Base-by-base conservation (phyloP, 1,140 invertebrate species). In the Drosophila teissieri region DNA sequence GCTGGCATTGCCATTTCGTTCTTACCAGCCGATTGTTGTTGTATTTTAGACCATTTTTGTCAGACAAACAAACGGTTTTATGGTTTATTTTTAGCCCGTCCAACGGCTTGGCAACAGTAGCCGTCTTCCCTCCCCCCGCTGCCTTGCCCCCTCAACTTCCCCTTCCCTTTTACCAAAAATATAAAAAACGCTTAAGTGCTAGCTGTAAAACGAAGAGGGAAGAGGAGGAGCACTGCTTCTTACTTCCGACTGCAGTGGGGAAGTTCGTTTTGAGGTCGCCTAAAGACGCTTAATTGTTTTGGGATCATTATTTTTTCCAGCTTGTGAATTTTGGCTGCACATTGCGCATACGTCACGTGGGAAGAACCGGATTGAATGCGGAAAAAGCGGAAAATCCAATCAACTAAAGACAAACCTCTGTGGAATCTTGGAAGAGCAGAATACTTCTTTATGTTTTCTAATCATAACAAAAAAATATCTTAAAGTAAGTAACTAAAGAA, bases 41-140 rank as follows among this genome's bases (percentile, higher is more conserved):
- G 80, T 89, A 72, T 84, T 72, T 80, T 89, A 89, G 80, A 84
- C 84, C 84, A 89, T 89, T 89, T 89, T 89, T 67, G 84, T 89
- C 73, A 85, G 81, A 85, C 82, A 86, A 85, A 76, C 81, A 86
- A 85, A 86, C 81, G 81, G 81, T 67, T 85, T 78, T 85, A 85
- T 85, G 81, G 85, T 85, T 85, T 85, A 85, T 85, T 80, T 81
- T 85, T 81, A 86, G 80, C 72, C 58, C 61, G 45, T 52, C 61
- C 73, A 80, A 75, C 72, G 49, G 73, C 80, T 65, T 85, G 77
- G 81, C 81, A 84, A 80, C 81, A 85, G 58, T 62, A 55, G 67
- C 49, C 15, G 12, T 10, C 44, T 1, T 11, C 4, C 15, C 54
- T 22, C 24, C 12, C 12, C 34, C 10, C 0, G 19, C 19, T 19